Evolutionary conservation across 2,113 vertebrate genomes (phyloP).

Genomic region (Halcyon malimbica): DNA sequence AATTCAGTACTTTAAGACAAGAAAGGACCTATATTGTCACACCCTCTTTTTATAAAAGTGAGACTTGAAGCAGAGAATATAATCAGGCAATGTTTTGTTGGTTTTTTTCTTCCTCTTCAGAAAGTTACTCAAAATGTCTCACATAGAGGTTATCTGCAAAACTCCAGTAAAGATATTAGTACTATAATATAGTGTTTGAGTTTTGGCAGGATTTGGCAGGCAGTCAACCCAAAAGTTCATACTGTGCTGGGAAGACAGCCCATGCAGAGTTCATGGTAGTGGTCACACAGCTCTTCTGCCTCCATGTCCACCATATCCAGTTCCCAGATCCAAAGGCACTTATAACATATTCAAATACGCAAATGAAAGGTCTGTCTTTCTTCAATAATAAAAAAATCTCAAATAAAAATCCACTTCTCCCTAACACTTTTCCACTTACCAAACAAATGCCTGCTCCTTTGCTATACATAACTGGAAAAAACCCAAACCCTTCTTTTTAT

Average conservation of each 20-base stretch:
- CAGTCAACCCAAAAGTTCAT: background rate
- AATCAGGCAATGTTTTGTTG: background rate
- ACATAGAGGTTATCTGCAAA: background rate
- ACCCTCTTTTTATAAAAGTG: background rate
- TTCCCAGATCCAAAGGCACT: background rate
- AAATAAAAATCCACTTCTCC: background rate
- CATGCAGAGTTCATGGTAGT: background rate
- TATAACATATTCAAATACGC: background rate
- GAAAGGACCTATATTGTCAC: background rate
- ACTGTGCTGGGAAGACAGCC: background rate
- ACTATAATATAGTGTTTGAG: background rate
- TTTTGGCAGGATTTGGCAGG: background rate
- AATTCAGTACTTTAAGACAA: background rate
- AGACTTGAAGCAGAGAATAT: background rate
- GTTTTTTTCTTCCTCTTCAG: background rate
- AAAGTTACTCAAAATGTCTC: background rate
- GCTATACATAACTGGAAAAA: background rate
- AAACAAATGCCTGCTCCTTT: background rate
- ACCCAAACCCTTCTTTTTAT: accelerated
- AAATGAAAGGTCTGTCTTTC: background rate
- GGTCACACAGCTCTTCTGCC: background rate
- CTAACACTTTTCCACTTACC: background rate
- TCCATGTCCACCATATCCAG: background rate
- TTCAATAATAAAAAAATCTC: background rate
- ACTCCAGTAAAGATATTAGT: background rate